These are phyloP conservation scores for Eristalis pertinax DNA, from an alignment of 2,888 invertebrate species.

Conservation along the genomic window DNA sequence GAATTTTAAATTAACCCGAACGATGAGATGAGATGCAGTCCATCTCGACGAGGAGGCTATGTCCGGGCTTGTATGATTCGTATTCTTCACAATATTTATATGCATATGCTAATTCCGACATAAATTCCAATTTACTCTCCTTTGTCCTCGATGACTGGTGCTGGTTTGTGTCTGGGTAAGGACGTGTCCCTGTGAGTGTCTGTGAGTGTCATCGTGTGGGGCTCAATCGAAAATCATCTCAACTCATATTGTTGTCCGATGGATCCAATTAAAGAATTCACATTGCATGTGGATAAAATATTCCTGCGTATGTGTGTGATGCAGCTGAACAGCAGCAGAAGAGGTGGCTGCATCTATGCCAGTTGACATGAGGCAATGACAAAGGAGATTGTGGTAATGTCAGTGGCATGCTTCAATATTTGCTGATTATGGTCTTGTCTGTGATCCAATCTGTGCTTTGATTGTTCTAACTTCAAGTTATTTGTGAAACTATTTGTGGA, in stretches of 20 bases:
- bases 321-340: neutral
- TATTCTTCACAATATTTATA: slow-evolving; percentile 52
- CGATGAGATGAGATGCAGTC: neutral
- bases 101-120: slow-evolving; percentile 55
- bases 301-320: neutral
- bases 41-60: slow-evolving; percentile 39
- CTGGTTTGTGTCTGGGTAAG: neutral
- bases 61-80: slow-evolving; percentile 17
- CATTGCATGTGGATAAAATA: slow-evolving; percentile 32
- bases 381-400: neutral
- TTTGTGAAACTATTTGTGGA: neutral
- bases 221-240: slow-evolving; percentile 29
- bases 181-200: neutral
- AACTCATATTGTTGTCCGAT: slow-evolving; percentile 47
- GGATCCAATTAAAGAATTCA: slow-evolving; percentile 59
- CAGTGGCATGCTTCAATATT: slow-evolving; percentile 47
- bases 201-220: neutral
- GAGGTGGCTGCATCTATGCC: neutral
- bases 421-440: slow-evolving; percentile 38
- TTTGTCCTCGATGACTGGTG: slow-evolving; percentile 33
- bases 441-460: slow-evolving; percentile 27
- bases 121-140: slow-evolving; percentile 61
- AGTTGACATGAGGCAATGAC: slow-evolving; percentile 2
- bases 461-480: slow-evolving; percentile 12
- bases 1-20: slow-evolving; percentile 30